These are phyloP conservation scores for Morus bassanus DNA, from an alignment of 2,797 vertebrate genomes.

Conservation along the genomic window DNA sequence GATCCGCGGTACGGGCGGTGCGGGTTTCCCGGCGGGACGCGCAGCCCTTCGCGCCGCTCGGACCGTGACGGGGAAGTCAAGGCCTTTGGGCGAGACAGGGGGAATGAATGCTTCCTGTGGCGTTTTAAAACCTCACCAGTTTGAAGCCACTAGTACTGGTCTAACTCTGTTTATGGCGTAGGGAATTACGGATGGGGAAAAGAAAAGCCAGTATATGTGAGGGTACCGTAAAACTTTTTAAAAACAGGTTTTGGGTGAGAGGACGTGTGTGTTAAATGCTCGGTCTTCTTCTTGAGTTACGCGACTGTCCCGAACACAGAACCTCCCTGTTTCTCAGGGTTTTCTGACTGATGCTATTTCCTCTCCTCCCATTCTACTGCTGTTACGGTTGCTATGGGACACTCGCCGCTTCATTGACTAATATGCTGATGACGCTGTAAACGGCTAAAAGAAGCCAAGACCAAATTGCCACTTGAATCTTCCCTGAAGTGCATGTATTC, in stretches of 20 bases:
- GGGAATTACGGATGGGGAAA: background rate
- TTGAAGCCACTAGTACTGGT: no score
- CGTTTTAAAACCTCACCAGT: accelerated
- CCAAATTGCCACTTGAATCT: background rate
- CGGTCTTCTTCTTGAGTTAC: accelerated
- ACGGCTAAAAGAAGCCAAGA: background rate
- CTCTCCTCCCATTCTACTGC: background rate
- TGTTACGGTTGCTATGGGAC: accelerated
- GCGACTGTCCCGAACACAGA: no score
- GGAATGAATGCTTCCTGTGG: accelerated
- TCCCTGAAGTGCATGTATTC: background rate
- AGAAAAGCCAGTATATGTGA: background rate
- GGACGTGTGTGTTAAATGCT: accelerated
- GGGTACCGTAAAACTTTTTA: background rate
- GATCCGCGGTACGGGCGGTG: no score
- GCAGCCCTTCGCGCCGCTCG: accelerated
- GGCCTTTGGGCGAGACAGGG: accelerated
- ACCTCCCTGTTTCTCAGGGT: no score
- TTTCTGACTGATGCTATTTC: accelerated
- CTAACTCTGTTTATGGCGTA: accelerated
- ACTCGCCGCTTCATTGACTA: accelerated
- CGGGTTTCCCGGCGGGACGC: background rate
- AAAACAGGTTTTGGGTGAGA: background rate
- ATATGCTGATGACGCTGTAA: accelerated
- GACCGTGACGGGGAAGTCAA: accelerated